Evolutionary conservation across 2,113 vertebrate species (phyloP).

Genomic region (Progne subis): DNA sequence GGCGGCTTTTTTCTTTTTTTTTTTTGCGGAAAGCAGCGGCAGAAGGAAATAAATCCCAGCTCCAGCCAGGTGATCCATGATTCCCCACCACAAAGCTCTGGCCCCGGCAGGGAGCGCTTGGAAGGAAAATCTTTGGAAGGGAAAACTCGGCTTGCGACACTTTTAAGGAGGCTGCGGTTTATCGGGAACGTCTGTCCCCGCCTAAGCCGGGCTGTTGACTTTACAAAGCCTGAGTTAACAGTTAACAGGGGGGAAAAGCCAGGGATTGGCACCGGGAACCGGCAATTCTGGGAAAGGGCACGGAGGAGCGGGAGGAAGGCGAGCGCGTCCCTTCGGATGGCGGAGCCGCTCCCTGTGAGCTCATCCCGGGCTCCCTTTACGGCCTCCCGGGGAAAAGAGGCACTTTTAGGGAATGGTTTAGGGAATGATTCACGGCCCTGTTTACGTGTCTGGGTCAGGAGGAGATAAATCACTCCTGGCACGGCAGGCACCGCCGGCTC

Average conservation of each 20-base stretch:
- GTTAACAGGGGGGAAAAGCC: background rate
- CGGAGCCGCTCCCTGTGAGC: constrained; percentile 28
- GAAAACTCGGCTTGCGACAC: background rate
- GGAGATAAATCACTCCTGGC: constrained; percentile 54
- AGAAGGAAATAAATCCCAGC: background rate
- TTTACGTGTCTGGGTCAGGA: constrained; percentile 17
- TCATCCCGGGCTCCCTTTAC: constrained; percentile 44
- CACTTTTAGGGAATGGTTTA: constrained; percentile 56
- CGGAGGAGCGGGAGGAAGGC: background rate
- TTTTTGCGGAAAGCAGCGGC: background rate
- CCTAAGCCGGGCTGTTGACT: accelerated
- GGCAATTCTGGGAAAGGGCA: background rate
- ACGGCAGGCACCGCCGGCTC: background rate
- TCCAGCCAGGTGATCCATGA: background rate
- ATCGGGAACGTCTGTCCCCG: background rate
- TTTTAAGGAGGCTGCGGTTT: background rate
- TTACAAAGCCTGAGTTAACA: background rate
- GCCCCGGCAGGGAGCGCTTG: background rate
- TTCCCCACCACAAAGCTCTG: background rate
- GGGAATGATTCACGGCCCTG: constrained; percentile 58
- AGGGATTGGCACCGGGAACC: background rate
- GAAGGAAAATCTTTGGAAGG: background rate
- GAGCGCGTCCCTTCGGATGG: background rate
- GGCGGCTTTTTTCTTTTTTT: background rate
- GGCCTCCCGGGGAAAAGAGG: constrained; percentile 22